Conservation (phyloP, 2,888 invertebrate genomes). For the Nomada goodeniana region DNA sequence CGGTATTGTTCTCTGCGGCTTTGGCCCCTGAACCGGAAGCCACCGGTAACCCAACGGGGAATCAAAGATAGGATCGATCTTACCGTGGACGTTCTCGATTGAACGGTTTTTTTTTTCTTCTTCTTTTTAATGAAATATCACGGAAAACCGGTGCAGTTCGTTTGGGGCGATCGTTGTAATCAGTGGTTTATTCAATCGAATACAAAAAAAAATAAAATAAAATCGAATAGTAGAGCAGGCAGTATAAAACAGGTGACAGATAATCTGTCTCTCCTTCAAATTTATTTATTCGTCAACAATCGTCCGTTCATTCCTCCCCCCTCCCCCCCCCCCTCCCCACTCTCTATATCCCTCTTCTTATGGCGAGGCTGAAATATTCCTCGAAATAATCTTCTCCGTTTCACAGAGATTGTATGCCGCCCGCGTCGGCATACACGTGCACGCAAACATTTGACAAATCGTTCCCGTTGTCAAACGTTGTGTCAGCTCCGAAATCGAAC, state of each 20-base stretch:
- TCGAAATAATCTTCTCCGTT: background rate
- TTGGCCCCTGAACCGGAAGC: background rate
- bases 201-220: too few species aligned
- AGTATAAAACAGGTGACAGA: background rate
- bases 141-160: background rate
- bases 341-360: background rate
- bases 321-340: background rate
- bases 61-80: background rate
- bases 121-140: background rate
- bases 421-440: background rate
- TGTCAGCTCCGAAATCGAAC: conserved; percentile 32
- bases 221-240: too few species aligned
- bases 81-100: background rate
- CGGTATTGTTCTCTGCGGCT: background rate
- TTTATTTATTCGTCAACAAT: background rate
- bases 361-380: background rate
- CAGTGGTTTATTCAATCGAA: too few species aligned
- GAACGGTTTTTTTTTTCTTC: background rate
- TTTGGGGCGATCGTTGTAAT: too few species aligned
- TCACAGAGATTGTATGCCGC: background rate
- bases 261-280: background rate
- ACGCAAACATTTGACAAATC: conserved; percentile 31
- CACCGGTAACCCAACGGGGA: too few species aligned
- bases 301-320: background rate
- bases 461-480: background rate